phyloP scores from a whole-genome alignment of 2,888 invertebrate species.

The Archips xylosteana region DNA sequence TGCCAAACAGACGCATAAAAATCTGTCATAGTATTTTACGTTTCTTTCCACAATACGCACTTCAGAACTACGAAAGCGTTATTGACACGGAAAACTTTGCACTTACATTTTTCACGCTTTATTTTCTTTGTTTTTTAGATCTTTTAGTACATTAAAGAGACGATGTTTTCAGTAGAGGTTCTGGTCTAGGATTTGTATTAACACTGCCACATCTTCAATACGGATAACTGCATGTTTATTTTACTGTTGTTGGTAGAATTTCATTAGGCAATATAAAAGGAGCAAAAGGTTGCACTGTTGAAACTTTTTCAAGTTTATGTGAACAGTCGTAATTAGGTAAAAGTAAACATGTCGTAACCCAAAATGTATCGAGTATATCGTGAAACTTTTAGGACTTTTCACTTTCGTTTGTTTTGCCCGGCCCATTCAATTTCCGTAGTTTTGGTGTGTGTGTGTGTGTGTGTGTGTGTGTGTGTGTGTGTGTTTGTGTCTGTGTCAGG shows the following conservation, averaged over 20 bases:
- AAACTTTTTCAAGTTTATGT: background rate
- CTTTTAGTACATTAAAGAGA: background rate
- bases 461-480: no score
- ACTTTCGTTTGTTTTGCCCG: conserved; percentile 4
- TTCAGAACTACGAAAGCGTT: conserved; percentile 11
- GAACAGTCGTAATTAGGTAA: conserved; percentile 7
- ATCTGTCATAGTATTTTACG: conserved; percentile 21
- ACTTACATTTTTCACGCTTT: background rate
- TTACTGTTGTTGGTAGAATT: background rate
- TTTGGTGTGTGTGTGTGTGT: background rate
- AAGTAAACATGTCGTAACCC: conserved; percentile 3
- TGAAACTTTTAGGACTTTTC: conserved; percentile 6
- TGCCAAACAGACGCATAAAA: conserved; percentile 22
- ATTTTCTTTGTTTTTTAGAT: background rate
- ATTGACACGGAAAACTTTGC: conserved; percentile 17
- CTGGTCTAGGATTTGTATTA: background rate
- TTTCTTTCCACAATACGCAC: conserved; percentile 9
- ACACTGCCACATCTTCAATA: background rate
- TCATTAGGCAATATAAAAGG: background rate
- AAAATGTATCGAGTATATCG: conserved; percentile 9
- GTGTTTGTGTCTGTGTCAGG: no score
- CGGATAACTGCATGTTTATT: background rate
- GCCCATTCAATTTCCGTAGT: background rate
- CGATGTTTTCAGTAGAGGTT: background rate
- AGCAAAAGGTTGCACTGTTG: background rate